A percentile compares a stretch with the other conserved stretches of the same genome.
Conservation (phyloP, 2,888 invertebrate species). For the Chloroclysta siterata region DNA sequence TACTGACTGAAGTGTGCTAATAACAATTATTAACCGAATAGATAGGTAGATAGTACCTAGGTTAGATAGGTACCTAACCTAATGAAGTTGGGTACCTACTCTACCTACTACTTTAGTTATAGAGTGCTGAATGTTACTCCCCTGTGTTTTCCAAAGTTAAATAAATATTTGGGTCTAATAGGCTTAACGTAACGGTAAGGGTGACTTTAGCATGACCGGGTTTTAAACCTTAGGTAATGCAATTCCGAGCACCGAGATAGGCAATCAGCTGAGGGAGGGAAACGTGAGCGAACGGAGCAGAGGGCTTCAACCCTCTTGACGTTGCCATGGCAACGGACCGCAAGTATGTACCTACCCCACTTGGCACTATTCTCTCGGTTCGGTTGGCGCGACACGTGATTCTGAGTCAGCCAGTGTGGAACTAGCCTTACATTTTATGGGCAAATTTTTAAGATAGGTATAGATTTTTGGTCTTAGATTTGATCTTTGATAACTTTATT, state of each 20-base stretch:
- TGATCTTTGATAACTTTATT: too few relatives aligned
- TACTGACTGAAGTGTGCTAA: too few relatives aligned
- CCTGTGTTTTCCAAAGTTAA: too few relatives aligned
- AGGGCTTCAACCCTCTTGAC: slow-evolving; percentile 74
- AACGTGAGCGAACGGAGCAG: slow-evolving; percentile 49
- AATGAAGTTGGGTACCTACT: too few relatives aligned
- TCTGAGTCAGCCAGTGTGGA: slow-evolving; percentile 32
- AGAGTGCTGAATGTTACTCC: too few relatives aligned
- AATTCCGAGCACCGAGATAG: slow-evolving; percentile 59
- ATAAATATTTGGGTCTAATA: too few relatives aligned
- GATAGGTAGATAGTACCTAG: too few relatives aligned
- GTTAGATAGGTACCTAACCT: too few relatives aligned
- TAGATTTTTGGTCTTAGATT: too few relatives aligned
- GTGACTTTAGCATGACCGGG: slow-evolving; percentile 26
- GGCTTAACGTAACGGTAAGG: slow-evolving; percentile 3
- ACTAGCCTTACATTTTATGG: slow-evolving; percentile 12
- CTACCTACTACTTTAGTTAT: too few relatives aligned
- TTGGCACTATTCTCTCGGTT: slow-evolving; percentile 51
- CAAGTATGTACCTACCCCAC: slow-evolving; percentile 70
- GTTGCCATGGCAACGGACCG: slow-evolving; percentile 73
- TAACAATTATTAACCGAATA: too few relatives aligned
- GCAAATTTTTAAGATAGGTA: too few relatives aligned
- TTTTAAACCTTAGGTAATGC: slow-evolving; percentile 46
- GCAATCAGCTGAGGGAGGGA: slow-evolving; percentile 63
- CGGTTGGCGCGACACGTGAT: slow-evolving; percentile 52